Conservation (phyloP, 2,888 invertebrate genomes). For the Philereme vetulata region DNA sequence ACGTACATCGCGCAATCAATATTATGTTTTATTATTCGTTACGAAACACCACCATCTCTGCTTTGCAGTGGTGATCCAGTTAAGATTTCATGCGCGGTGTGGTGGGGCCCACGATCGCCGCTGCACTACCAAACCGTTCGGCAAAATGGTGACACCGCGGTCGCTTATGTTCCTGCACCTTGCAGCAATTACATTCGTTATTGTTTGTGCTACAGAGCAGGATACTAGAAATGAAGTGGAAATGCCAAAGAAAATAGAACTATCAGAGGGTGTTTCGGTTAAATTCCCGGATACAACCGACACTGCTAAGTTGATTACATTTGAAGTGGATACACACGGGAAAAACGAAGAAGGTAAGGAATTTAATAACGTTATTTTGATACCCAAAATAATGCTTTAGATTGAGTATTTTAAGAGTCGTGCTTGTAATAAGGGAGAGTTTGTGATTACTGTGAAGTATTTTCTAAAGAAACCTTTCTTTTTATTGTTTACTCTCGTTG, state of each 20-base stretch:
- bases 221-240: conserved; percentile 33
- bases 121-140: conserved; percentile 54
- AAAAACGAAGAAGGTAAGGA: conserved; percentile 59
- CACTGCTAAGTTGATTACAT: conserved; percentile 56
- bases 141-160: conserved; percentile 65
- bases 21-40: conserved; percentile 7
- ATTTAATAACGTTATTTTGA: neutral
- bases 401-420: too few species aligned
- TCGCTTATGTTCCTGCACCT: conserved; percentile 46
- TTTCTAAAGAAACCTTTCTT: too few species aligned
- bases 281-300: conserved; percentile 58
- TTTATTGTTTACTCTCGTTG: too few species aligned
- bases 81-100: conserved; percentile 24
- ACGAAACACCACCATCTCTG: conserved; percentile 18
- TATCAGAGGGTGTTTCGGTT: conserved; percentile 65
- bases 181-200: conserved; percentile 40
- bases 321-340: conserved; percentile 61
- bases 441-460: too few species aligned
- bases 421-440: too few species aligned
- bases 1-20: conserved; percentile 5
- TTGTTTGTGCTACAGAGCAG: conserved; percentile 41
- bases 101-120: conserved; percentile 47
- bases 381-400: too few species aligned
- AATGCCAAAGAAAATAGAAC: conserved; percentile 54
- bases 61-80: conserved; percentile 36